Percentiles rank a stretch among this genome's conserved stretches.
Evolutionary conservation across 2,888 invertebrate species (phyloP).

Genomic region (Eudasyphora cyanicolor): DNA sequence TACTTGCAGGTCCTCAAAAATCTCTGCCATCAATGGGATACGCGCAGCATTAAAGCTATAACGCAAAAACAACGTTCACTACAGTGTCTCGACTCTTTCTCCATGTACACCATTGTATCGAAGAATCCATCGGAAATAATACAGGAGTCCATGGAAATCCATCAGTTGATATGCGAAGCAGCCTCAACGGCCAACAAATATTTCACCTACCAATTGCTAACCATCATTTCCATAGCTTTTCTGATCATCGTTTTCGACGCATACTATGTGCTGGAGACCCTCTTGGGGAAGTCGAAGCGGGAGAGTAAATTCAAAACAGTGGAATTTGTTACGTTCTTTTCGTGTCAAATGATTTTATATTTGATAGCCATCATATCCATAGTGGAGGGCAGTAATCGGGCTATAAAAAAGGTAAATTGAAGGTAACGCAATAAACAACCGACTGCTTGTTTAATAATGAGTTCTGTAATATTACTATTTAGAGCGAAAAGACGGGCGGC

Average conservation of each 20-base stretch:
- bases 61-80: conserved; percentile 74
- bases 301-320: conserved; percentile 78
- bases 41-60: conserved; percentile 67
- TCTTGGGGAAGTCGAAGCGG: conserved; percentile 76
- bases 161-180: conserved; percentile 79
- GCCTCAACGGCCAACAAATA: conserved; percentile 79
- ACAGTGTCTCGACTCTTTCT: conserved; percentile 77
- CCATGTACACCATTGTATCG: conserved; percentile 78
- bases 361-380: conserved; percentile 78
- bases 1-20: conserved; percentile 76
- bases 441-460: not conserved
- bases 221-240: conserved; percentile 79
- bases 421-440: not conserved
- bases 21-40: conserved; percentile 76
- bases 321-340: conserved; percentile 79
- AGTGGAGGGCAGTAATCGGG: conserved; percentile 78
- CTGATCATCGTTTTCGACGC: conserved; percentile 80
- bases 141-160: conserved; percentile 79
- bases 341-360: conserved; percentile 79
- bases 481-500: conserved; percentile 78
- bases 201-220: conserved; percentile 79
- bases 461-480: conserved; percentile 11
- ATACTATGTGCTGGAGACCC: conserved; percentile 78
- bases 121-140: conserved; percentile 78
- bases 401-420: conserved; percentile 75